Evolutionary conservation across 2,797 vertebrate species (phyloP).

Genomic region (Avahi laniger): DNA sequence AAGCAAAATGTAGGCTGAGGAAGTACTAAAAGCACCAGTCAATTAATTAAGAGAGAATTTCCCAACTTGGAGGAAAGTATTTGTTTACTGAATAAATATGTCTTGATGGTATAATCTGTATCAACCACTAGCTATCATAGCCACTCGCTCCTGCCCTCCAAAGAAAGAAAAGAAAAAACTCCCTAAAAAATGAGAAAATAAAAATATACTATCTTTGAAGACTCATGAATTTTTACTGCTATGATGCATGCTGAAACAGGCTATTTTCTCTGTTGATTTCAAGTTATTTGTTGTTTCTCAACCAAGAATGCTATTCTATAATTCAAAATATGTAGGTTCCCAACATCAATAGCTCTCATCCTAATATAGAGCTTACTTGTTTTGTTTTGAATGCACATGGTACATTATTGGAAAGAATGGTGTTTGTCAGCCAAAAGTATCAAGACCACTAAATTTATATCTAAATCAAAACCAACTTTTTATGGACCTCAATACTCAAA

Average conservation of each 20-base stretch:
- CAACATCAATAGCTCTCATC: constrained; percentile 31
- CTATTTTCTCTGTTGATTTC: constrained; percentile 55
- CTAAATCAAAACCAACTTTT: constrained; percentile 37
- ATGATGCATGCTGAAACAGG: constrained; percentile 49
- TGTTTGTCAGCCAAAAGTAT: not conserved
- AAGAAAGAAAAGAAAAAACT: not conserved
- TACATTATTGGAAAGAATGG: not conserved
- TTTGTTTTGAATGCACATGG: constrained; percentile 32
- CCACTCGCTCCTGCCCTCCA: not conserved
- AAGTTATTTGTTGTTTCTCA: constrained; percentile 15
- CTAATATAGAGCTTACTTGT: not conserved
- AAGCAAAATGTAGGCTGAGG: not conserved
- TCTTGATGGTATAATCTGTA: not conserved
- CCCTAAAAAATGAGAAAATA: not conserved
- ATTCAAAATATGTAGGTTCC: constrained; percentile 63
- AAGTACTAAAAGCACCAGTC: constrained; percentile 15
- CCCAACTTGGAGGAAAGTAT: constrained; percentile 16
- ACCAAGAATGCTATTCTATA: constrained; percentile 67
- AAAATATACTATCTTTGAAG: not conserved
- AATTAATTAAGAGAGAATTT: not conserved
- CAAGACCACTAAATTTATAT: not conserved
- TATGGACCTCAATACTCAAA: not conserved
- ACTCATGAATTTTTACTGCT: not conserved
- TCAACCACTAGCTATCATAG: not conserved
- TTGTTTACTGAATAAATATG: not conserved